phyloP scores from a whole-genome alignment of 2,113 vertebrate species.

The Stigmatopora argus region DNA sequence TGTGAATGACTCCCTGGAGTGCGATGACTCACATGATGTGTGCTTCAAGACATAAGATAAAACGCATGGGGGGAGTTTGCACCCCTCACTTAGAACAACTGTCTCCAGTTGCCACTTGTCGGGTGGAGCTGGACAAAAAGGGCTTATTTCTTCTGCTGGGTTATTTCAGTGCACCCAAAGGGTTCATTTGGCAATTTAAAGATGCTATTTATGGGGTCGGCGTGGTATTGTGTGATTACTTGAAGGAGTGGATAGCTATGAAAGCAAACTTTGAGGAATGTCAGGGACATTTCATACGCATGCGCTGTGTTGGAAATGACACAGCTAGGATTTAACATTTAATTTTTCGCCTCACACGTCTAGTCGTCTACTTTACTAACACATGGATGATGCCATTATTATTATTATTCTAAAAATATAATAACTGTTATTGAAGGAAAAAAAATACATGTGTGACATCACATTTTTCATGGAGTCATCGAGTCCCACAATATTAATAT shows the following conservation, averaged over 20 bases:
- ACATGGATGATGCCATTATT: too few relatives aligned
- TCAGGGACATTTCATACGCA: slow-evolving; percentile 11
- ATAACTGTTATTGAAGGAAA: too few relatives aligned
- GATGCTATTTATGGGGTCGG: slow-evolving; percentile 41
- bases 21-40: slow-evolving; percentile 9
- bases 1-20: not conserved
- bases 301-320: not conserved
- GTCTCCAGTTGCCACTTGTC: slow-evolving; percentile 19
- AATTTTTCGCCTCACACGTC: too few relatives aligned
- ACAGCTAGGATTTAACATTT: too few relatives aligned
- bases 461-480: too few relatives aligned
- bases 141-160: slow-evolving; percentile 24
- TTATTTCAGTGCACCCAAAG: slow-evolving; percentile 44
- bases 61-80: slow-evolving; percentile 33
- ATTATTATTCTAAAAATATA: too few relatives aligned
- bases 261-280: slow-evolving; percentile 32
- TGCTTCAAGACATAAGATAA: slow-evolving; percentile 28
- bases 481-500: too few relatives aligned
- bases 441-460: too few relatives aligned
- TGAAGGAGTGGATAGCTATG: slow-evolving; percentile 9
- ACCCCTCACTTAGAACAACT: slow-evolving; percentile 19
- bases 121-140: slow-evolving; percentile 28
- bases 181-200: slow-evolving; percentile 44
- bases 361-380: too few relatives aligned
- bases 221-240: slow-evolving; percentile 32